These are phyloP conservation scores for Hoplodrina blanda DNA, from an alignment of 2,888 invertebrate genomes.

Conservation along the genomic window DNA sequence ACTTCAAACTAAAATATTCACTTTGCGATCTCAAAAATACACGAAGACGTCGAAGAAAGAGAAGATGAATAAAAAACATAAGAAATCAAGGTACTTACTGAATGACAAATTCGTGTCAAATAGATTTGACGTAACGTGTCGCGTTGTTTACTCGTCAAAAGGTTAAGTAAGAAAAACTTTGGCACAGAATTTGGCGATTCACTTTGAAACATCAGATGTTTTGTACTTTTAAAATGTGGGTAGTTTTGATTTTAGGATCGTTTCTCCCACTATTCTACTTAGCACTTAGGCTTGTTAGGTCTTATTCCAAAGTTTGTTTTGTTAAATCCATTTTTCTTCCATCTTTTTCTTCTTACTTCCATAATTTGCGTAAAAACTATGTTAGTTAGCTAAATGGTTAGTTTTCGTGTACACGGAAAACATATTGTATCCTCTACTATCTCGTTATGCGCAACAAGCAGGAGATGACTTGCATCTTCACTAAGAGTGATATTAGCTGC, in stretches of 20 bases:
- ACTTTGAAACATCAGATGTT: conserved; percentile 21
- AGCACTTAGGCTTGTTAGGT: neutral
- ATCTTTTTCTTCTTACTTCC: neutral
- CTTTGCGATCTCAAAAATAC: conserved; percentile 41
- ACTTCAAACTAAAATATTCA: conserved; percentile 23
- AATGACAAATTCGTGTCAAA: conserved; percentile 49
- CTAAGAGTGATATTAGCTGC: no score
- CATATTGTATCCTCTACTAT: neutral
- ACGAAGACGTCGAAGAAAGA: conserved; percentile 32
- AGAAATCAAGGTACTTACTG: conserved; percentile 53
- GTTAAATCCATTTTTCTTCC: neutral
- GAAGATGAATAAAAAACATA: conserved; percentile 49
- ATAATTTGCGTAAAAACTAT: neutral
- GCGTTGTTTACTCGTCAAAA: conserved; percentile 32
- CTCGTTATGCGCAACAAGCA: conserved; percentile 25
- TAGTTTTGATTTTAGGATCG: conserved; percentile 14
- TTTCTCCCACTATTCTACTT: neutral
- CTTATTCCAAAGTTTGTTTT: neutral
- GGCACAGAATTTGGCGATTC: conserved; percentile 25
- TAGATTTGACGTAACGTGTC: conserved; percentile 49
- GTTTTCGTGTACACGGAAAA: neutral
- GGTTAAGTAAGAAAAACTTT: conserved; percentile 44
- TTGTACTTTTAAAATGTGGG: conserved; percentile 29
- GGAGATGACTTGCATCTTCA: conserved; percentile 5
- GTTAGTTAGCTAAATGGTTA: neutral